These are phyloP conservation scores for Peromyscus californicus DNA, from an alignment of 2,113 vertebrate genomes.

Conservation along the genomic window DNA sequence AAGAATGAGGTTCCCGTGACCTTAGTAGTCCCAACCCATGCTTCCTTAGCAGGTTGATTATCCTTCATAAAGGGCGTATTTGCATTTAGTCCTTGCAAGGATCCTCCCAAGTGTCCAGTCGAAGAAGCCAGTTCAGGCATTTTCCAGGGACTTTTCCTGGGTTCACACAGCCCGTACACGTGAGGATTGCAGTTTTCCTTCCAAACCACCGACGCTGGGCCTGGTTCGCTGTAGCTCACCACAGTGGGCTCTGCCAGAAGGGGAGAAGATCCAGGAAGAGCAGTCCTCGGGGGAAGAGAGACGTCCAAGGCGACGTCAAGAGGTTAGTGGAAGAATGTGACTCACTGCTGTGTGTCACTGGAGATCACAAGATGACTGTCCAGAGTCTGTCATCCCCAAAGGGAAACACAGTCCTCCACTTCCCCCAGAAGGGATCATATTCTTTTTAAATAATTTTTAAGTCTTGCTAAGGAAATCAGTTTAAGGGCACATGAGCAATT, in stretches of 20 bases:
- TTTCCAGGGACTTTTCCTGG: not conserved
- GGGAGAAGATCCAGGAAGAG: constrained; percentile 6
- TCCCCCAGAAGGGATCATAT: not conserved
- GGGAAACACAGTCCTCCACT: not conserved
- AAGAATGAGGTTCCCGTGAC: too few species aligned
- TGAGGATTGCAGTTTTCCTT: not conserved
- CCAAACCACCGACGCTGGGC: not conserved
- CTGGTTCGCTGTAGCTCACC: not conserved
- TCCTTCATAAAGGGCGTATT: not conserved
- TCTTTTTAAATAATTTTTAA: constrained; percentile 52
- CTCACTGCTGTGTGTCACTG: not conserved
- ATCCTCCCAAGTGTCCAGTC: not conserved
- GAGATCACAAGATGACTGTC: fast-evolving
- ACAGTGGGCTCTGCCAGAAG: not conserved
- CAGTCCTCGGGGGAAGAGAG: constrained; percentile 37
- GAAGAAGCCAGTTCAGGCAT: not conserved
- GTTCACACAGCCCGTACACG: not conserved
- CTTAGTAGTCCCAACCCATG: fast-evolving
- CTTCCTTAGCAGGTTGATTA: not conserved
- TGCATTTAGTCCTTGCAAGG: not conserved
- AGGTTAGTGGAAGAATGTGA: constrained; percentile 70
- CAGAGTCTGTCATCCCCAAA: not conserved
- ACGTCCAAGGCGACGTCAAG: not conserved
- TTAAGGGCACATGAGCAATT: not conserved
- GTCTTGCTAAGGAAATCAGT: constrained; percentile 44